Evolutionary conservation across 2,888 invertebrate species (phyloP).

Genomic region (Drosophila subsilvestris): DNA sequence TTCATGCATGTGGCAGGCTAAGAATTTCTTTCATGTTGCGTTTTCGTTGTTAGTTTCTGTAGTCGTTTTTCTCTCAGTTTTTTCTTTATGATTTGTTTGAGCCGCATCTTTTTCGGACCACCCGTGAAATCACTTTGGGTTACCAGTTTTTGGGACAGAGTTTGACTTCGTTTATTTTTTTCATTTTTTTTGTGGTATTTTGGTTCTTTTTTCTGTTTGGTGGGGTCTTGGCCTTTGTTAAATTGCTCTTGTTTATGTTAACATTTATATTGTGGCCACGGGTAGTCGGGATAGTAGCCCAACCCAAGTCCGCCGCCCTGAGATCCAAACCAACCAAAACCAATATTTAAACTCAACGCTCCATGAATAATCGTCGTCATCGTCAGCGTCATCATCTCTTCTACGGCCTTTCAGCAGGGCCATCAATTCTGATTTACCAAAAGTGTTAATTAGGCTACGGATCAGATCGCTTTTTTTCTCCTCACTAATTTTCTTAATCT

Average conservation of each 20-base stretch:
- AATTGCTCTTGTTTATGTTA: slow-evolving; percentile 82
- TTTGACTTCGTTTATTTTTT: slow-evolving; percentile 29
- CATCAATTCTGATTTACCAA: slow-evolving; percentile 78
- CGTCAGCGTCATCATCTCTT: slow-evolving; percentile 60
- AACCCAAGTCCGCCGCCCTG: slow-evolving; percentile 21
- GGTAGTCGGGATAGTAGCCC: slow-evolving; percentile 59
- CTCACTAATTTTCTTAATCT: slow-evolving; percentile 17
- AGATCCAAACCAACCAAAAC: slow-evolving; percentile 63
- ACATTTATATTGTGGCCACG: slow-evolving; percentile 82
- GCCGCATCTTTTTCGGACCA: slow-evolving; percentile 74
- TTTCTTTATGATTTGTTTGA: slow-evolving; percentile 82
- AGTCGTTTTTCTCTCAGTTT: slow-evolving; percentile 47
- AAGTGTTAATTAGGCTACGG: slow-evolving; percentile 76
- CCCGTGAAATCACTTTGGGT: slow-evolving; percentile 76
- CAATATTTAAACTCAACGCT: slow-evolving; percentile 76
- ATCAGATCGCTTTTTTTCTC: slow-evolving; percentile 19
- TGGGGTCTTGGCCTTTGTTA: slow-evolving; percentile 69
- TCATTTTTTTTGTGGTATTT: slow-evolving; percentile 28
- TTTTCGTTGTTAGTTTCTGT: slow-evolving; percentile 71
- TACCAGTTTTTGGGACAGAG: slow-evolving; percentile 39
- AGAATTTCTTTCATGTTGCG: slow-evolving; percentile 77
- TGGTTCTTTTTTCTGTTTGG: slow-evolving; percentile 50
- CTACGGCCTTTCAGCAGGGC: slow-evolving; percentile 74
- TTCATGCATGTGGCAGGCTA: slow-evolving; percentile 75
- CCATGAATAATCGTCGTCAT: slow-evolving; percentile 79